Base-by-base conservation (phyloP, 2,797 vertebrate species). In the Chaetodon trifasciatus region DNA sequence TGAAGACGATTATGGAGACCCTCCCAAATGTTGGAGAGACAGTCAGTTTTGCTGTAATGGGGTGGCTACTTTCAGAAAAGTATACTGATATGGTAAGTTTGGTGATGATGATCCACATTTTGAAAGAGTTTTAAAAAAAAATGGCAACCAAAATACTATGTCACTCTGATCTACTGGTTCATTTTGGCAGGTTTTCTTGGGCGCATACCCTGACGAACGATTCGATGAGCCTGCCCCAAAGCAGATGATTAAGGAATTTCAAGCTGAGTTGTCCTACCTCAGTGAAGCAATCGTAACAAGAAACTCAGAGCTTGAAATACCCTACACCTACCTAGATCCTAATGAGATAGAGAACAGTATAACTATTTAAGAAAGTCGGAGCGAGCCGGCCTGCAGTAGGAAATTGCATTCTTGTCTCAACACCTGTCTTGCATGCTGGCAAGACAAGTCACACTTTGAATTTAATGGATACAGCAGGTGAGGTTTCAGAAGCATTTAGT, bases 11-110 rank as follows among this genome's bases (percentile, higher is more conserved):
- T 78, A 63, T 97, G 49, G 89, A 96, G 3, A 89, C 91, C 0
- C 87, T 97, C 5, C 95, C 96, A 0, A 91, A 93, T 76, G 80
- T 95, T 74, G 94, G 91, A 23, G 74, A 92, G 16, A 92, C 93
- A 1, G 90, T 79, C 39, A 81, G 3, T 8, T 78, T 90, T 12
- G 68, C 76, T 28, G 77, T 81, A 5, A 37, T 90, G 21, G 39
- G 76, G 12, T 92, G 90, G 89, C 3, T 92, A 40, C 91, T 96
- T 24, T 93, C 95, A 74, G 77, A 85, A 2, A 90, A 90, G 6
- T 92, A 92, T 21, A 66, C 71, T 19, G 92, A 95, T 44, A 52
- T 60, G 86, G 96, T 97, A 60, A 85, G 94, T 86, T 53, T 62
- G 6, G 55, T 60, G 86, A 40, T 44, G 1, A 62, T 35, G 0